Percentiles rank a stretch among this genome's conserved stretches.
Conservation (phyloP, 2,113 vertebrate genomes). For the Brienomyrus longianalis region DNA sequence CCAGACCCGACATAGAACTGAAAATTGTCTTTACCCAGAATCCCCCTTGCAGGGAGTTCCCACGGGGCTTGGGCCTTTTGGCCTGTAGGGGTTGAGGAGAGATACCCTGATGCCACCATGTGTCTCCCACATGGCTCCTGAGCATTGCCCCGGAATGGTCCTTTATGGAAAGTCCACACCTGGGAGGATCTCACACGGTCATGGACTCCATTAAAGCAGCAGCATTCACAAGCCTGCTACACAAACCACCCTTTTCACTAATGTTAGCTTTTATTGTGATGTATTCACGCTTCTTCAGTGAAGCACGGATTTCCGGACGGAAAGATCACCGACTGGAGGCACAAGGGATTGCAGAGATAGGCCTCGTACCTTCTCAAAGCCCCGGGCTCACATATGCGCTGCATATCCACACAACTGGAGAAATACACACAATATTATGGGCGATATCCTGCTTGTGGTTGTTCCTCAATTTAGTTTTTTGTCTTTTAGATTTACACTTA, state of each 20-base stretch:
- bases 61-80: conserved; percentile 29
- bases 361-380: neutral
- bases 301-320: neutral
- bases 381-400: neutral
- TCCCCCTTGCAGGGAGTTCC: neutral
- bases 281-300: neutral
- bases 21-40: neutral
- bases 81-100: conserved; percentile 9
- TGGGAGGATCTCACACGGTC: conserved; percentile 44
- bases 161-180: conserved; percentile 62
- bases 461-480: neutral
- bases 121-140: neutral
- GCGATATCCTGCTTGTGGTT: neutral
- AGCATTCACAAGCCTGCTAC: neutral
- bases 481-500: neutral
- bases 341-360: neutral
- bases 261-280: neutral
- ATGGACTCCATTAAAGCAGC: conserved; percentile 51
- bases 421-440: neutral
- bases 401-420: neutral
- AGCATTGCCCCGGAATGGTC: conserved; percentile 34
- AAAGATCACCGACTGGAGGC: neutral
- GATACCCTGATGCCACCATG: too few relatives aligned
- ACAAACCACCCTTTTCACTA: neutral
- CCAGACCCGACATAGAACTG: neutral